A percentile compares a stretch with the other conserved stretches of the same genome.
Evolutionary conservation across 2,888 invertebrate species (phyloP).

Genomic region (Tipula helvola): DNA sequence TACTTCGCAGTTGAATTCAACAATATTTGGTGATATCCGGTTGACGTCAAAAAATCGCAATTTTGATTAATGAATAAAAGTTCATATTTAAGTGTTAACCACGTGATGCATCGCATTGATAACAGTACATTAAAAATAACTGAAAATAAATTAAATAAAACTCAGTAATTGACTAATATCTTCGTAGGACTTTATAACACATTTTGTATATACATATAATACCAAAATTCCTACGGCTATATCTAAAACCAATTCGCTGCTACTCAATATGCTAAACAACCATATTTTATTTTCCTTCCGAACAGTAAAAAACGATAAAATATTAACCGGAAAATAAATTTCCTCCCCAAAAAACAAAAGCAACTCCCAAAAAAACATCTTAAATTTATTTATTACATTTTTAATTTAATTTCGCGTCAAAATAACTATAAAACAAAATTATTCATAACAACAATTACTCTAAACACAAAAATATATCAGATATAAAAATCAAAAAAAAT

Average conservation of each 20-base stretch:
- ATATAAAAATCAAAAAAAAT: not conserved
- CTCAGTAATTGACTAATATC: too few relatives aligned
- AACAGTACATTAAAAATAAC: too few relatives aligned
- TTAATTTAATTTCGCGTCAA: not conserved
- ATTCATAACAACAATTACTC: not conserved
- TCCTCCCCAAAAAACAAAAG: not conserved
- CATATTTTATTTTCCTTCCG: not conserved
- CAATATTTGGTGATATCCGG: too few relatives aligned
- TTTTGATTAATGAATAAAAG: too few relatives aligned
- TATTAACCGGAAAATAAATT: not conserved
- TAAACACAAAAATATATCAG: not conserved
- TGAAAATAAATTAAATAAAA: too few relatives aligned
- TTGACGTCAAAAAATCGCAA: too few relatives aligned
- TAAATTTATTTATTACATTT: not conserved
- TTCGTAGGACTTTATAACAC: too few relatives aligned
- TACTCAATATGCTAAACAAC: not conserved
- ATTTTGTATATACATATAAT: too few relatives aligned
- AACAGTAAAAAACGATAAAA: not conserved
- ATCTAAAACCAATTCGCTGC: not conserved
- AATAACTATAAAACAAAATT: not conserved
- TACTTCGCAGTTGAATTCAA: too few relatives aligned
- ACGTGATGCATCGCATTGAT: too few relatives aligned
- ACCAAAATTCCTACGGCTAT: not conserved
- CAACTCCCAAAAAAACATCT: not conserved
- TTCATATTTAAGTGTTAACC: too few relatives aligned